These are phyloP conservation scores for Anguilla marmorata DNA, from an alignment of 2,797 vertebrate genomes.

Conservation along the genomic window DNA sequence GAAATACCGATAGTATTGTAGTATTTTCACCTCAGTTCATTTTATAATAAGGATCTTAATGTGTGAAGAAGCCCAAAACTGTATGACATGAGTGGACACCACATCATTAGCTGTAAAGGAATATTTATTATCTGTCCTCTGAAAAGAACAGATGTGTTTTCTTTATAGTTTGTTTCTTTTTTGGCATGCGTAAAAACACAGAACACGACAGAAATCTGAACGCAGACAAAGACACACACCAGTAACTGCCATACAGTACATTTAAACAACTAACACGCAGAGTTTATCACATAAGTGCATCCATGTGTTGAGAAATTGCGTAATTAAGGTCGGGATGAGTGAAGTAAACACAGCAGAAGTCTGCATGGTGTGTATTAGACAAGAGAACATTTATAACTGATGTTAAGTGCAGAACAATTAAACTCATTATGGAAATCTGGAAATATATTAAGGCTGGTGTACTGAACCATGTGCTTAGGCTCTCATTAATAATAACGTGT, in stretches of 20 bases:
- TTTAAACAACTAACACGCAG: slow-evolving; percentile 49
- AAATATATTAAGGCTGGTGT: neutral
- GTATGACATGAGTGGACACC: neutral
- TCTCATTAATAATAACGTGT: neutral
- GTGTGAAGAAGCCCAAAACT: neutral
- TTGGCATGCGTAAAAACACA: slow-evolving; percentile 75
- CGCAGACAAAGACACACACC: slow-evolving; percentile 27
- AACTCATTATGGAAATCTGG: neutral
- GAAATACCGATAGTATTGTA: neutral
- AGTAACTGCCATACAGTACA: slow-evolving; percentile 19
- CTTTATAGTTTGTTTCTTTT: slow-evolving; percentile 37
- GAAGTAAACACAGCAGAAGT: neutral
- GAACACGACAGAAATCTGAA: slow-evolving; percentile 34
- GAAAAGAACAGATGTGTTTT: slow-evolving; percentile 27
- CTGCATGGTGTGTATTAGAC: neutral
- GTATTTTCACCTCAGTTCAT: neutral
- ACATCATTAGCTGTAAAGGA: neutral
- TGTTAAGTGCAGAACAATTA: neutral
- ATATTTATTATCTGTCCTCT: slow-evolving; percentile 21
- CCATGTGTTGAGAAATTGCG: slow-evolving; percentile 18
- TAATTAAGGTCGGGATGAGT: slow-evolving; percentile 3
- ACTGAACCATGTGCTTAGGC: neutral
- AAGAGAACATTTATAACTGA: slow-evolving; percentile 8
- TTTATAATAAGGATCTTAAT: neutral
- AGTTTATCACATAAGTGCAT: slow-evolving; percentile 10